Percentiles rank a stretch among this genome's conserved stretches.
Evolutionary conservation across 2,113 vertebrate genomes (phyloP).

Genomic region (Festucalex cinctus): DNA sequence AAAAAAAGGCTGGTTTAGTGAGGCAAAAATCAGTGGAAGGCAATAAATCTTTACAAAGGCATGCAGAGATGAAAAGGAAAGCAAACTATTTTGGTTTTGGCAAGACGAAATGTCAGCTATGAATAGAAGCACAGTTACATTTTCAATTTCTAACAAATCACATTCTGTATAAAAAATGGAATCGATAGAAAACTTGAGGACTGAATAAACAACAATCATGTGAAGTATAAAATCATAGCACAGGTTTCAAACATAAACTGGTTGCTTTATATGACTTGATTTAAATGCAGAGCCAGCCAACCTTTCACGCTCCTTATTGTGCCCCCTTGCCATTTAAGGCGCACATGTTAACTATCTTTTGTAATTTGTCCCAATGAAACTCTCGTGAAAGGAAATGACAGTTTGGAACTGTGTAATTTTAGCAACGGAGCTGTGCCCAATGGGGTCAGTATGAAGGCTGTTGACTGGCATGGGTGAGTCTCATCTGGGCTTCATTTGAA

Average conservation of each 20-base stretch:
- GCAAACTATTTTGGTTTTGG: neutral
- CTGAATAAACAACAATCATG: conserved; percentile 5
- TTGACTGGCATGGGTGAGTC: conserved; percentile 44
- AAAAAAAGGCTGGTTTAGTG: conserved; percentile 4
- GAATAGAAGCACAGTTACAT: conserved; percentile 1
- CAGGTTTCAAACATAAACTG: neutral
- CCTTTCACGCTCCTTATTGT: conserved; percentile 21
- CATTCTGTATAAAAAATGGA: neutral
- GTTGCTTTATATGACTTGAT: neutral
- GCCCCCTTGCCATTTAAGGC: conserved; percentile 42
- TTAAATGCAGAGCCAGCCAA: neutral
- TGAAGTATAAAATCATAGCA: conserved; percentile 17
- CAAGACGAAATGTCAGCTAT: neutral
- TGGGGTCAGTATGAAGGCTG: conserved; percentile 63
- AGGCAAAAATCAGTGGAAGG: conserved; percentile 33
- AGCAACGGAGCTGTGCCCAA: conserved; percentile 69
- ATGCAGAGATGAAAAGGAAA: conserved; percentile 26
- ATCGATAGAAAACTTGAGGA: neutral
- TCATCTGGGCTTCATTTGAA: conserved; percentile 71
- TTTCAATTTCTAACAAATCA: neutral
- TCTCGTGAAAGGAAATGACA: conserved; percentile 76
- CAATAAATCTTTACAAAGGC: conserved; percentile 28
- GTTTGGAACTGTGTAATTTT: conserved; percentile 78
- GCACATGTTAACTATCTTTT: conserved; percentile 75
- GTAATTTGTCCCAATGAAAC: conserved; percentile 76